These are phyloP conservation scores for Drosophila orosa DNA, from an alignment of 1,140 invertebrate genomes.

Conservation along the genomic window DNA sequence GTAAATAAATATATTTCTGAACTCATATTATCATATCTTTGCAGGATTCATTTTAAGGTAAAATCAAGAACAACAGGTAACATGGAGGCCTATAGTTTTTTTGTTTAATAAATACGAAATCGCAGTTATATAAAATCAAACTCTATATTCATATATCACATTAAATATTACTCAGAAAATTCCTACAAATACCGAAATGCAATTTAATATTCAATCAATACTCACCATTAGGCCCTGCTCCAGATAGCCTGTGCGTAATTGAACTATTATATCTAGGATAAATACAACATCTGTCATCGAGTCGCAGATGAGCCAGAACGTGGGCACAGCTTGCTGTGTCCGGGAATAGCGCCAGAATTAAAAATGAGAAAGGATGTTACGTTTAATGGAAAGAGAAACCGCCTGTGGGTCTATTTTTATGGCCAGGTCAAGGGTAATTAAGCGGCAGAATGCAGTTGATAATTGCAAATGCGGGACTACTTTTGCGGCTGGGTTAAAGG, in stretches of 20 bases:
- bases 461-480: constrained; percentile 53
- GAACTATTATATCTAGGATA: constrained; percentile 93
- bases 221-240: constrained; percentile 96
- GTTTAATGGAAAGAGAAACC: not conserved
- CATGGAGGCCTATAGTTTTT: too few species aligned
- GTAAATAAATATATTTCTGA: too few species aligned
- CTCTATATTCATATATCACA: not conserved
- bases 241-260: constrained; percentile 97
- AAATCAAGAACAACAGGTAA: too few species aligned
- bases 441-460: constrained; percentile 51
- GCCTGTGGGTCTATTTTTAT: constrained; percentile 42
- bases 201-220: constrained; percentile 86
- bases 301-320: constrained; percentile 93
- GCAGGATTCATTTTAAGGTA: too few species aligned
- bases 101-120: not conserved
- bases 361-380: constrained; percentile 1
- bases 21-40: too few species aligned
- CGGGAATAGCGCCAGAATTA: constrained; percentile 16
- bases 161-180: not conserved
- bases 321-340: constrained; percentile 88
- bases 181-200: not conserved
- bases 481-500: constrained; percentile 52
- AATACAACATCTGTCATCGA: constrained; percentile 94
- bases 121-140: not conserved
- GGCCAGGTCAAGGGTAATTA: constrained; percentile 69